Evolutionary conservation across 1,140 invertebrate genomes (phyloP).

Genomic region (Drosophila athabasca): DNA sequence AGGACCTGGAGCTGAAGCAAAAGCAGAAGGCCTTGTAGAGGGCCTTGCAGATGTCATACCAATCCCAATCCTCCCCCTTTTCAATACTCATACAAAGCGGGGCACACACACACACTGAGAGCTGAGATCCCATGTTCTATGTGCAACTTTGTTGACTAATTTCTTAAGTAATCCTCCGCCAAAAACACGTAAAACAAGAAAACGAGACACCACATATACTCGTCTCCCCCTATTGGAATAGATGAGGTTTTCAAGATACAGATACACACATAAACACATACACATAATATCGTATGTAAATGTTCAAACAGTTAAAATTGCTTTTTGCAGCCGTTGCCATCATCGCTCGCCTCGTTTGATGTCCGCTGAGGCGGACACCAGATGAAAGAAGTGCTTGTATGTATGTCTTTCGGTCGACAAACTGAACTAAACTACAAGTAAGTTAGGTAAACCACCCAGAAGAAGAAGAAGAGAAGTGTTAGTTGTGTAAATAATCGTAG

Average conservation of each 20-base stretch:
- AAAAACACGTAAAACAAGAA: conserved; percentile 40
- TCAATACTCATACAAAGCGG: conserved; percentile 71
- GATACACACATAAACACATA: conserved; percentile 39
- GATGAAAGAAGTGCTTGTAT: conserved; percentile 71
- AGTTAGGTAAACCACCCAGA: conserved; percentile 54
- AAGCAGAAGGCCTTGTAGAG: conserved; percentile 66
- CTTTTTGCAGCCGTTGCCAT: conserved; percentile 73
- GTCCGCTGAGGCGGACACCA: conserved; percentile 50
- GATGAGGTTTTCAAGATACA: conserved; percentile 46
- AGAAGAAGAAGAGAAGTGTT: conserved; percentile 61
- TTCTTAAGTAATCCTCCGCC: conserved; percentile 77
- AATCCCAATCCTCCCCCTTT: conserved; percentile 18
- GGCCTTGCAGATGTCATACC: no score
- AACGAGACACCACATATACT: conserved; percentile 37
- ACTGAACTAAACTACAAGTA: conserved; percentile 50
- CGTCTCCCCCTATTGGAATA: conserved; percentile 43
- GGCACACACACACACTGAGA: conserved; percentile 33
- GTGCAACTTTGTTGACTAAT: conserved; percentile 82
- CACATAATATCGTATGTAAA: conserved; percentile 34
- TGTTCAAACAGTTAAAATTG: conserved; percentile 72
- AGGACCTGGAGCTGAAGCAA: conserved; percentile 31
- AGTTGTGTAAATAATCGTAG: conserved; percentile 78
- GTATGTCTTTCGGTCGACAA: conserved; percentile 67
- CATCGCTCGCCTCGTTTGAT: conserved; percentile 71
- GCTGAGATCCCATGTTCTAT: conserved; percentile 54